A percentile compares a stretch with the other conserved stretches of the same genome.
Evolutionary conservation across 2,113 vertebrate species (phyloP).

Genomic region (Sorex araneus): DNA sequence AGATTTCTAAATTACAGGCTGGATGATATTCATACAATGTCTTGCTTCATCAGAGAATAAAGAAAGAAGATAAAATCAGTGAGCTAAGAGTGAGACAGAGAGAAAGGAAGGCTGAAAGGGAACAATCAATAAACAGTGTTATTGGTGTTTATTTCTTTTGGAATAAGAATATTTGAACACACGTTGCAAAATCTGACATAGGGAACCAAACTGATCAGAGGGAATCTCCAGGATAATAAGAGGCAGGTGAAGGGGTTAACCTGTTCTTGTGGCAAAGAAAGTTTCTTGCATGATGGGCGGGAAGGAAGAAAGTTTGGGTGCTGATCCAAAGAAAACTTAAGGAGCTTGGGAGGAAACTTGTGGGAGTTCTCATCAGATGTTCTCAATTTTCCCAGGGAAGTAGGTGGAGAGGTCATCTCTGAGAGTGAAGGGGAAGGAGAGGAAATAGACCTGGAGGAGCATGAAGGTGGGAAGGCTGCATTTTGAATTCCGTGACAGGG

Average conservation of each 20-base stretch:
- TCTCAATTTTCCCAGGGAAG: constrained; percentile 85
- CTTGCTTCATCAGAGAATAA: not conserved
- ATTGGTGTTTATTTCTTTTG: constrained; percentile 9
- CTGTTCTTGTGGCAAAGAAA: constrained; percentile 59
- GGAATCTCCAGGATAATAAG: not conserved
- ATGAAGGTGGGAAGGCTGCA: constrained; percentile 28
- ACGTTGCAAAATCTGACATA: not conserved
- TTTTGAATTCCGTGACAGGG: not conserved
- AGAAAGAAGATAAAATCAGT: not conserved
- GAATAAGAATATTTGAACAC: not conserved
- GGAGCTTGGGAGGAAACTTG: constrained; percentile 82
- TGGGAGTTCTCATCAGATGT: constrained; percentile 86
- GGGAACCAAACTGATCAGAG: constrained; percentile 5
- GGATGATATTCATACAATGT: not conserved
- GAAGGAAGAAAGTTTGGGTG: constrained; percentile 80
- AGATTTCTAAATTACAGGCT: not conserved
- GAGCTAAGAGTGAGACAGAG: not conserved
- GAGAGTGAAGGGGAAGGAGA: constrained; percentile 65
- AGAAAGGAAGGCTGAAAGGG: not conserved
- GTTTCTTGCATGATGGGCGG: constrained; percentile 76
- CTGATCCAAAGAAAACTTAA: constrained; percentile 84
- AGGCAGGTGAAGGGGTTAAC: constrained; percentile 80
- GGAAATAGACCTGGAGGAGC: constrained; percentile 55
- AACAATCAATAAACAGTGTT: not conserved
- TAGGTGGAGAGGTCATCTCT: constrained; percentile 81